phyloP scores from a whole-genome alignment of 2,888 invertebrate genomes.

The Leuctra nigra region DNA sequence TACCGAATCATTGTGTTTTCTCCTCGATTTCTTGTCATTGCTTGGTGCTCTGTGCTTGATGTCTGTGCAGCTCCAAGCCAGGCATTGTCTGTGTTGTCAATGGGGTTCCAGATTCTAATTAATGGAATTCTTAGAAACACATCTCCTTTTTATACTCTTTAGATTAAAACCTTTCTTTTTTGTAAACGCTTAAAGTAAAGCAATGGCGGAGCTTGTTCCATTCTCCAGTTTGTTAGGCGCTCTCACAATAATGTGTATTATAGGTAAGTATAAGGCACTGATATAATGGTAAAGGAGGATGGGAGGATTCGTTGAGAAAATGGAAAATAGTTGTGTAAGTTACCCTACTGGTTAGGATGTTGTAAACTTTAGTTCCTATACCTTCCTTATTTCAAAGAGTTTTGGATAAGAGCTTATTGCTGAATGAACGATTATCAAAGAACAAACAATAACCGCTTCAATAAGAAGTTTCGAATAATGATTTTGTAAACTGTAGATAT shows the following conservation, averaged over 20 bases:
- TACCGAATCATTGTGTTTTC: neutral
- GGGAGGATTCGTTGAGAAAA: too few species aligned
- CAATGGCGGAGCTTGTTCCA: conserved; percentile 11
- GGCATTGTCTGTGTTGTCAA: conserved; percentile 7
- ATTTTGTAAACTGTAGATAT: too few species aligned
- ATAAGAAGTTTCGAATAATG: too few species aligned
- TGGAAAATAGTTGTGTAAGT: neutral
- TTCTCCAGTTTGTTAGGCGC: conserved; percentile 4
- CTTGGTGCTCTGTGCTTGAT: neutral
- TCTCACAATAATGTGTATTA: conserved; percentile 13
- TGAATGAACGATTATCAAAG: too few species aligned
- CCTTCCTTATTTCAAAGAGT: too few species aligned
- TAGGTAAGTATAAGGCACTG: too few species aligned
- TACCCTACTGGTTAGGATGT: too few species aligned
- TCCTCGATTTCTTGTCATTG: conserved; percentile 18
- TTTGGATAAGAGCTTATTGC: too few species aligned
- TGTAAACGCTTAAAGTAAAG: conserved; percentile 1
- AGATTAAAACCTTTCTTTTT: conserved; percentile 15
- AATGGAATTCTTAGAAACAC: conserved; percentile 20
- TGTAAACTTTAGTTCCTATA: too few species aligned
- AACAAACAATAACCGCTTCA: too few species aligned
- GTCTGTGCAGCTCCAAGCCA: conserved; percentile 7
- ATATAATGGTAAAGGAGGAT: too few species aligned
- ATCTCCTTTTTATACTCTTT: conserved; percentile 9
- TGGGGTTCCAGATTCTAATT: conserved; percentile 19